phyloP scores from a whole-genome alignment of 2,888 invertebrate species.

The Chorisops tibialis region DNA sequence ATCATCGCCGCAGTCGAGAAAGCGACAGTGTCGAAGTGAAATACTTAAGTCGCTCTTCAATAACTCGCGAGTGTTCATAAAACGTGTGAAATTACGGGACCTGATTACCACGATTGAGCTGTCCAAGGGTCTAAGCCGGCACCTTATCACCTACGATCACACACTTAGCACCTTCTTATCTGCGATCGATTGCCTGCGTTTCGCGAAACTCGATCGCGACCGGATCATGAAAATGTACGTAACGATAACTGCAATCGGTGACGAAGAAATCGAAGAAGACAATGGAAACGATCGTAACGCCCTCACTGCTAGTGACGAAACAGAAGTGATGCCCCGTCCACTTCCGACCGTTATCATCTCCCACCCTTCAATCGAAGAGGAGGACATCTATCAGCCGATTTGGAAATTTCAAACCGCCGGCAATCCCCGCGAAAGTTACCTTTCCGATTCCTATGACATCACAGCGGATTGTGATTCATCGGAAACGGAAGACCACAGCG shows the following conservation, averaged over 20 bases:
- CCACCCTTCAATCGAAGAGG: constrained; percentile 37
- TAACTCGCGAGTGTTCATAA: background rate
- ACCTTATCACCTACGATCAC: background rate
- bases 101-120: background rate
- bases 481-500: constrained; percentile 43
- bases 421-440: constrained; percentile 41
- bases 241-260: background rate
- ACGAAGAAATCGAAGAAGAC: too few relatives aligned
- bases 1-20: background rate
- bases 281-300: background rate
- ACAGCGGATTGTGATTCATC: constrained; percentile 33
- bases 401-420: constrained; percentile 51
- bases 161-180: background rate
- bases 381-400: constrained; percentile 51
- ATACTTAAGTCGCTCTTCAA: background rate
- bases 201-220: background rate
- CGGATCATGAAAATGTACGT: background rate
- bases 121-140: constrained; percentile 7
- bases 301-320: background rate
- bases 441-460: constrained; percentile 30
- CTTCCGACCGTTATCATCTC: background rate
- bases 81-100: background rate
- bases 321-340: background rate
- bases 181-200: background rate
- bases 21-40: background rate